Conservation (phyloP, 2,113 vertebrate genomes). For the Mirounga angustirostris region DNA sequence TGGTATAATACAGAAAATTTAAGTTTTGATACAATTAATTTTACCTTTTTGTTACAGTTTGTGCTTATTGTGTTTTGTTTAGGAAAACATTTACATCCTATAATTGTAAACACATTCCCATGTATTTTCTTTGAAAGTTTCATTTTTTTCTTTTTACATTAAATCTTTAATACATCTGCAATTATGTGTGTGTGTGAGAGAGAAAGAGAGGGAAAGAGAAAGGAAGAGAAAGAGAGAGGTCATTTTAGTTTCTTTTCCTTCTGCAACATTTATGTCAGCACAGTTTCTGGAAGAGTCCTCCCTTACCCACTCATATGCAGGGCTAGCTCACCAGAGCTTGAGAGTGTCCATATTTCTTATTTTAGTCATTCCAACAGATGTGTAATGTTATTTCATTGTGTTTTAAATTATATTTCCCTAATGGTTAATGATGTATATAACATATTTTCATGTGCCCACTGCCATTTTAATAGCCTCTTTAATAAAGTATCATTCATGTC, state of each 20-base stretch:
- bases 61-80: not conserved
- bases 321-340: not conserved
- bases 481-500: not conserved
- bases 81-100: not conserved
- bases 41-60: conserved; percentile 12
- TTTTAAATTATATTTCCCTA: not conserved
- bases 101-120: not conserved
- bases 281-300: not conserved
- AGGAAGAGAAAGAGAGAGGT: not conserved
- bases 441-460: not conserved
- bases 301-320: not conserved
- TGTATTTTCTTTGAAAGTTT: not conserved
- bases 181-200: not conserved
- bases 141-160: not conserved
- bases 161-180: not conserved
- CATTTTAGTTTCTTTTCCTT: not conserved
- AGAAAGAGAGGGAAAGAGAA: not conserved
- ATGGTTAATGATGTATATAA: not conserved
- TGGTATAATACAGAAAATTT: not conserved
- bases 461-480: not conserved
- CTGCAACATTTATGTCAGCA: not conserved
- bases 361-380: not conserved
- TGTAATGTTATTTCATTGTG: not conserved
- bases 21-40: not conserved
- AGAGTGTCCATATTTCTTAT: not conserved